Percentiles rank a stretch among this genome's conserved stretches.
Conservation (phyloP, 2,888 invertebrate species). For the Brenthis daphne region DNA sequence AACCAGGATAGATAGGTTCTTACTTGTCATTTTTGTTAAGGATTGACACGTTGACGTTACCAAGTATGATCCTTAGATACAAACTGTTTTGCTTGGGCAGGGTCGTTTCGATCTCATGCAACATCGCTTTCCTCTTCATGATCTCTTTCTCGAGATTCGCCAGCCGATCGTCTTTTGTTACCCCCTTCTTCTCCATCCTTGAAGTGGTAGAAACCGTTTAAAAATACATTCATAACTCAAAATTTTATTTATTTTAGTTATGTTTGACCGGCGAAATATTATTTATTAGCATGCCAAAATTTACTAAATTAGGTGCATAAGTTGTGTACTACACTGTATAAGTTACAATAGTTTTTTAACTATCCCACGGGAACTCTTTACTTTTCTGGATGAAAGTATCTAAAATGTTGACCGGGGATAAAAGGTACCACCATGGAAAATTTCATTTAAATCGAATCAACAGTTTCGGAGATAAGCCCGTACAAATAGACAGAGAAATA, state of each 20-base stretch:
- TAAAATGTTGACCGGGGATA: no score
- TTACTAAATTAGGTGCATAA: no score
- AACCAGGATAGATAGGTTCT: constrained; percentile 54
- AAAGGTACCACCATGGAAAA: no score
- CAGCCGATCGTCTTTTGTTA: constrained; percentile 80
- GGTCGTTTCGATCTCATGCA: constrained; percentile 95
- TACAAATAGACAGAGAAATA: no score
- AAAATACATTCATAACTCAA: constrained; percentile 2
- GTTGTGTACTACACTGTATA: no score
- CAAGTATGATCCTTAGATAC: constrained; percentile 94
- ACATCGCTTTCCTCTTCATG: constrained; percentile 90
- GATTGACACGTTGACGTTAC: constrained; percentile 98
- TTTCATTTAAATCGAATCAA: no score
- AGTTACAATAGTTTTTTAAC: no score
- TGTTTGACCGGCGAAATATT: no score
- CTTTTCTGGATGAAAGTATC: no score
- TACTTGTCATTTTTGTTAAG: constrained; percentile 98
- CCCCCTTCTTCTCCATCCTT: constrained; percentile 69
- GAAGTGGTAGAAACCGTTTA: constrained; percentile 7
- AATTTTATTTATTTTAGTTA: not conserved
- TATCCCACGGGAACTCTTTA: no score
- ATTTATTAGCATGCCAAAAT: no score
- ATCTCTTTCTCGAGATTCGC: constrained; percentile 89
- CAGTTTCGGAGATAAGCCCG: no score
- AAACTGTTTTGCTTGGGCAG: constrained; percentile 96